Base-by-base conservation (phyloP, 2,113 vertebrate species). In the Nothobranchius furzeri region DNA sequence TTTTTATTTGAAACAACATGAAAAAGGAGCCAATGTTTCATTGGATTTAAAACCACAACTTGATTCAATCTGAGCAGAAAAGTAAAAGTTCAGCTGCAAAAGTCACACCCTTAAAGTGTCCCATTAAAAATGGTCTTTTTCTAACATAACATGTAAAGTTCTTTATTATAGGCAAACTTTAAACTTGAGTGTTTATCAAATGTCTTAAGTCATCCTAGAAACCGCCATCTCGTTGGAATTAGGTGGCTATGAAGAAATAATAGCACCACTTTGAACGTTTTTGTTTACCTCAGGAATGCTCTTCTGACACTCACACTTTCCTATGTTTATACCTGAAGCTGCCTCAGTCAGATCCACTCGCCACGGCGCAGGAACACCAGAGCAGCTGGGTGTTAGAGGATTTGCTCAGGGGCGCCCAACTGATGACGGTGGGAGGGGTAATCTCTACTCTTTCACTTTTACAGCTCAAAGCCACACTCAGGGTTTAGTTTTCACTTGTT, bases 171-270 rank as follows among this genome's bases (percentile, higher is more conserved):
- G 30, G 30, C 30, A 30, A 30, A 30, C 30, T 30, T 30, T 30
- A 30, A 30, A 30, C 30, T 30, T 4, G 0, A 30, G 30, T 30
- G 30, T 30, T 30, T 30, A 30, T 30, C 30, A 30, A 30, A 30
- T 30, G 30, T 30, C 30, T 30, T 30, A 30, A 30, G 2, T 30
- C 3, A 30, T 30, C 30, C 30, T 30, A 30, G 30, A 30, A 30
- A 30, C 30, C 30, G 1, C 30, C 30, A 3, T 30, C 30, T 4
- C 37, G 1, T 40, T 40, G 7, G 7, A 40, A 30, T 58, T 63
- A 69, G 5, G 36, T 25, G 15, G 30, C 2, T 35, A 40, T 43
- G 40, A 58, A 47, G 17, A 50, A 59, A 60, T 53, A 75, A 59
- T 20, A 64, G 36, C 20, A 24, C 43, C 45, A 54, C 37, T 75